Conservation (phyloP, 2,888 invertebrate genomes). For the Scrobipalpa atriplicella region DNA sequence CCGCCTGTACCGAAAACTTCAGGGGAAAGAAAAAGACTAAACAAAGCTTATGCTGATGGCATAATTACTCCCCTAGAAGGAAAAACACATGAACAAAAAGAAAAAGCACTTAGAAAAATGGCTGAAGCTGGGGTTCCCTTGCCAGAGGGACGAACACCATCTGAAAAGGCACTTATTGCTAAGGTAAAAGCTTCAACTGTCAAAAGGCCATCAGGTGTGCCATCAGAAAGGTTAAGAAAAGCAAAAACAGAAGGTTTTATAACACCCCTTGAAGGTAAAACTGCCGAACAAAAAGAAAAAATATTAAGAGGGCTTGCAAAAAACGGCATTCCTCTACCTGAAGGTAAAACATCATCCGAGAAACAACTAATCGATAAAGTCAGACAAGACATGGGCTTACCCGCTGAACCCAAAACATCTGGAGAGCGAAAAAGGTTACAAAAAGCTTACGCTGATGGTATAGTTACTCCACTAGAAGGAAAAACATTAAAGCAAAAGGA, state of each 20-base stretch:
- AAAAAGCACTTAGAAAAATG: constrained; percentile 40
- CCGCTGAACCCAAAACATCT: constrained; percentile 44
- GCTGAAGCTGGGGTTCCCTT: constrained; percentile 42
- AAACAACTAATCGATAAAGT: constrained; percentile 44
- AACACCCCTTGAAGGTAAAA: constrained; percentile 42
- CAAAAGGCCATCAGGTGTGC: constrained; percentile 39
- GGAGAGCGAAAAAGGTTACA: constrained; percentile 21
- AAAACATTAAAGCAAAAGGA: constrained; percentile 45
- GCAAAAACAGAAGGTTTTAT: constrained; percentile 43
- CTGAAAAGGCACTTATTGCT: constrained; percentile 39
- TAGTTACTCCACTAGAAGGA: constrained; percentile 44
- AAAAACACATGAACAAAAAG: constrained; percentile 42
- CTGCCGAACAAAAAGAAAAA: constrained; percentile 41
- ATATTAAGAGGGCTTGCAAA: constrained; percentile 39
- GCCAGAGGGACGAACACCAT: constrained; percentile 44
- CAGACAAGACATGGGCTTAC: constrained; percentile 36
- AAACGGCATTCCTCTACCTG: constrained; percentile 44
- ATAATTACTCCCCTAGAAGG: no score
- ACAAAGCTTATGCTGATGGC: no score
- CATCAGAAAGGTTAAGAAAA: constrained; percentile 38
- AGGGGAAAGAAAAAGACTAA: neutral
- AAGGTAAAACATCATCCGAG: constrained; percentile 44
- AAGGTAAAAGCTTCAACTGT: constrained; percentile 44
- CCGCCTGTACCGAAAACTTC: constrained; percentile 35
- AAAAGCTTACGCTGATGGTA: constrained; percentile 41